Conservation (phyloP, 2,888 invertebrate species). For the Tuta absoluta region DNA sequence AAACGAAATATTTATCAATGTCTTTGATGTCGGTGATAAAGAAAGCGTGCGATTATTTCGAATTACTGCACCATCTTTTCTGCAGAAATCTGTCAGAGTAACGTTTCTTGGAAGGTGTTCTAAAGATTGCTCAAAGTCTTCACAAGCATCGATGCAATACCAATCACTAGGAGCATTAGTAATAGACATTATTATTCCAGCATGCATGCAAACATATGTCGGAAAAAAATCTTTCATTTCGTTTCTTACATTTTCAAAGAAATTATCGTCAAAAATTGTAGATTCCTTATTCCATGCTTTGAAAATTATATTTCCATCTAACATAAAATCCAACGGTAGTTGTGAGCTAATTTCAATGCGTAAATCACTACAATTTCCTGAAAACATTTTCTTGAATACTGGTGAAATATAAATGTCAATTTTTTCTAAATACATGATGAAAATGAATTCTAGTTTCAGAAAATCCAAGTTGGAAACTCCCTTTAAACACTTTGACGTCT, state of each 20-base stretch:
- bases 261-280: constrained; percentile 43
- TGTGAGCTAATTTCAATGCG: constrained; percentile 38
- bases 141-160: constrained; percentile 51
- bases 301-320: constrained; percentile 52
- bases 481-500: constrained; percentile 39
- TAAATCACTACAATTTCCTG: constrained; percentile 42
- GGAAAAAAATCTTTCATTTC: constrained; percentile 52
- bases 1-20: constrained; percentile 43
- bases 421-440: constrained; percentile 50
- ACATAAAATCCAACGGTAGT: constrained; percentile 45
- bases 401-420: constrained; percentile 50
- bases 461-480: constrained; percentile 46
- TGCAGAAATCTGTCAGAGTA: constrained; percentile 49
- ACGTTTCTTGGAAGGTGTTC: constrained; percentile 44
- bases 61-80: constrained; percentile 41
- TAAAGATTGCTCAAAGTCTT: constrained; percentile 42
- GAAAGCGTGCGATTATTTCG: constrained; percentile 40
- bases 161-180: constrained; percentile 43
- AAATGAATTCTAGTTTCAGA: constrained; percentile 48
- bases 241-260: constrained; percentile 38
- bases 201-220: constrained; percentile 49
- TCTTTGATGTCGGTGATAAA: constrained; percentile 37
- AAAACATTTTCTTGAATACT: constrained; percentile 41
- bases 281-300: constrained; percentile 50
- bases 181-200: constrained; percentile 40